phyloP scores from a whole-genome alignment of 2,888 invertebrate species.

The Tholera decimalis region DNA sequence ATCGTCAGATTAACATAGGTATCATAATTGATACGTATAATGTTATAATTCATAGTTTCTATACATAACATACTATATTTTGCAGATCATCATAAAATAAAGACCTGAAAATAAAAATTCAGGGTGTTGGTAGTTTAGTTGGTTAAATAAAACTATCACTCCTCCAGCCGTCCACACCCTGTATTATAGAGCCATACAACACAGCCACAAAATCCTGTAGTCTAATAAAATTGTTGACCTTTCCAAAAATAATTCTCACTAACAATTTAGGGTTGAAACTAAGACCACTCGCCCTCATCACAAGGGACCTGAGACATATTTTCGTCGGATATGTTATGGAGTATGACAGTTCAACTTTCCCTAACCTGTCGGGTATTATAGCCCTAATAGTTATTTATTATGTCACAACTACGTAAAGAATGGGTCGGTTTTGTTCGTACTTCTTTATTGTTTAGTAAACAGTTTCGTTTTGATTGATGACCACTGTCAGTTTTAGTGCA shows the following conservation, averaged over 20 bases:
- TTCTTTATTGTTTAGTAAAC: slow-evolving; percentile 11
- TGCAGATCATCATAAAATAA: too few species aligned
- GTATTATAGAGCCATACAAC: too few species aligned
- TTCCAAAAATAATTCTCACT: slow-evolving; percentile 15
- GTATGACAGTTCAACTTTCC: slow-evolving; percentile 52
- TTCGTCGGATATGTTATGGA: slow-evolving; percentile 35
- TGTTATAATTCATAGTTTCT: too few species aligned
- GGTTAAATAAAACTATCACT: too few species aligned
- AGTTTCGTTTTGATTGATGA: slow-evolving; percentile 6
- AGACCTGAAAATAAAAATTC: too few species aligned
- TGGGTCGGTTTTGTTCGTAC: neutral
- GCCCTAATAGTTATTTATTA: slow-evolving; percentile 46
- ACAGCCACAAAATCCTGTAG: too few species aligned
- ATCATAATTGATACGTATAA: too few species aligned
- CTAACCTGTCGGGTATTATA: slow-evolving; percentile 40
- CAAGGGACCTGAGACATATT: slow-evolving; percentile 41
- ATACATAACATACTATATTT: too few species aligned
- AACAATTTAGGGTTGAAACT: slow-evolving; percentile 25
- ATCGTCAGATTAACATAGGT: too few species aligned
- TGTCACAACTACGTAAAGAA: slow-evolving; percentile 14
- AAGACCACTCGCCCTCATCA: neutral
- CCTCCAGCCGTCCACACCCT: too few species aligned
- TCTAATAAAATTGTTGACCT: neutral
- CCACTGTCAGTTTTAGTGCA: neutral
- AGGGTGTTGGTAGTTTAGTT: too few species aligned